Percentiles rank a stretch among this genome's conserved stretches.
Conservation (phyloP, 2,888 invertebrate species). For the Embidobia sp. region DNA sequence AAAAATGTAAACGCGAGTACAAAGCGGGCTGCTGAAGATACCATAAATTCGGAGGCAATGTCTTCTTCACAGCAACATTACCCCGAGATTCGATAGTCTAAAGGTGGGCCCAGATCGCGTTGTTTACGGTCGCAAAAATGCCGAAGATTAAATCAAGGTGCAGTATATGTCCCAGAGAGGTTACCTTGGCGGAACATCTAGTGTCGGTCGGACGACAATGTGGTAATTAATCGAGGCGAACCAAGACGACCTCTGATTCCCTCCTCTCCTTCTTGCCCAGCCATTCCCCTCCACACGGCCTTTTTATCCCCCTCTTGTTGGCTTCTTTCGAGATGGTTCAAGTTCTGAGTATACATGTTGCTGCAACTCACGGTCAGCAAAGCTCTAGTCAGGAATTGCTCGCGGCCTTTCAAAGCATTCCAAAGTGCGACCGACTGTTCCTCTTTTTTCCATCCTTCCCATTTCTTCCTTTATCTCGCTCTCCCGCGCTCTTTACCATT, state of each 20-base stretch:
- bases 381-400: constrained; percentile 73
- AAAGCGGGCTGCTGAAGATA: constrained; percentile 7
- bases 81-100: constrained; percentile 65
- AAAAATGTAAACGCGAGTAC: not conserved
- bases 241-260: constrained; percentile 71
- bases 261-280: constrained; percentile 28
- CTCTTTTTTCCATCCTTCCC: constrained; percentile 67
- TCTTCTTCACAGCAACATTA: constrained; percentile 55
- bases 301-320: constrained; percentile 44
- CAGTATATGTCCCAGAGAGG: constrained; percentile 69
- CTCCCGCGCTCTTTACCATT: constrained; percentile 63
- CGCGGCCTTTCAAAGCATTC: constrained; percentile 82
- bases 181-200: constrained; percentile 74
- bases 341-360: constrained; percentile 68
- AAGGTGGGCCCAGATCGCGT: constrained; percentile 55
- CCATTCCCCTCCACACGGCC: constrained; percentile 41
- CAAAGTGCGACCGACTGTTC: constrained; percentile 77
- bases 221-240: constrained; percentile 81
- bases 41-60: constrained; percentile 54
- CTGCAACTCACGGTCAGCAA: constrained; percentile 71
- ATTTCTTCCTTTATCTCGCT: constrained; percentile 58
- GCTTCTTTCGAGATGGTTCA: constrained; percentile 74
- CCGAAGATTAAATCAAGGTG: constrained; percentile 73
- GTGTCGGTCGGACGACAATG: constrained; percentile 77
- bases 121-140: constrained; percentile 71